Evolutionary conservation across 2,888 invertebrate genomes (phyloP), one percentile per base, ranked within the genome.

Genomic region (Mesoligia furuncula): DNA sequence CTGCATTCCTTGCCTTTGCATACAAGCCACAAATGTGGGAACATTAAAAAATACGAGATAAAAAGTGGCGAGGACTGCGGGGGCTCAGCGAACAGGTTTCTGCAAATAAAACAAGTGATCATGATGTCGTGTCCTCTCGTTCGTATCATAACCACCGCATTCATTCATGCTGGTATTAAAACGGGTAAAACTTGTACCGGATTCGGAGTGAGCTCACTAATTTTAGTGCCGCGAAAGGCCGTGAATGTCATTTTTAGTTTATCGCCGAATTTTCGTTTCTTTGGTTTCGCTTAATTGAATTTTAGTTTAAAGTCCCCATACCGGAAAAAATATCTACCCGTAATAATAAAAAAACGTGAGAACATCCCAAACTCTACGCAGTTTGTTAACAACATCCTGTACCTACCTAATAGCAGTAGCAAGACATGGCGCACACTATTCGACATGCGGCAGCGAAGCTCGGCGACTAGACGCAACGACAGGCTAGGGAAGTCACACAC

Each of bases 161-260:
- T 90, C 93, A 93, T 94, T 93, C 92, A 93, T 91, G 90, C 91
- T 90, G 81, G 78, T 81, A 83, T 87, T 89, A 88, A 89, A 90
- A 87, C 85, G 80, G 75, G 79, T 80, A 80, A 86, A 88, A 84
- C 86, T 74, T 84, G 86, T 84, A 89, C 85, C 83, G 87, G 75
- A 79, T n/a, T 75, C 71, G 75, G 75, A 85, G 71, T 79, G 73
- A 65, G 79, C 79, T 77, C 87, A 79, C 85, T 75, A 77, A 79
- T 84, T 83, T 83, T 83, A 75, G 62, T 72, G 65, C 51, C 57
- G 75, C 45, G 39, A 78, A 75, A 73, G 75, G 62, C 51, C 61
- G 74, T 39, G 27, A 76, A 70, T 76, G 75, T 73, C 65, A 84
- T 75, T 78, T 80, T 84, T 74, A 67, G 66, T 73, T 73, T 83